These are phyloP conservation scores for Marronus borbonicus DNA, from an alignment of 2,888 invertebrate species.

Conservation along the genomic window DNA sequence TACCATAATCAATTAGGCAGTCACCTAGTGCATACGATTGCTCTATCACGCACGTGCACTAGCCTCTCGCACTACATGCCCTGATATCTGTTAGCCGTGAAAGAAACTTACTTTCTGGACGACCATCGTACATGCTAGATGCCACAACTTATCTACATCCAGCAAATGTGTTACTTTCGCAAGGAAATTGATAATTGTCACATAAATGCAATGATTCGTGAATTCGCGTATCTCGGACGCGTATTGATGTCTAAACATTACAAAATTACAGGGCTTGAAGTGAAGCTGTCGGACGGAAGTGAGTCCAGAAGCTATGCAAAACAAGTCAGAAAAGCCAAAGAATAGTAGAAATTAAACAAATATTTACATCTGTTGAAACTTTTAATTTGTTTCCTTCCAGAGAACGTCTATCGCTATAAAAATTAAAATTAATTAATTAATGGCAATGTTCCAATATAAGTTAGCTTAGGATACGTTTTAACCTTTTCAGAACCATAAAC, in stretches of 20 bases:
- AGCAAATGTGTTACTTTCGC: no score
- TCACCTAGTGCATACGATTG: neutral
- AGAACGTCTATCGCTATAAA: neutral
- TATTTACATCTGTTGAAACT: conserved; percentile 11
- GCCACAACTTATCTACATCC: neutral
- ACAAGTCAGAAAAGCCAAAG: no score
- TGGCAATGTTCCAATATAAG: neutral
- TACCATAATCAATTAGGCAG: neutral
- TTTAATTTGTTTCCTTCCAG: conserved; percentile 1
- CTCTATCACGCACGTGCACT: neutral
- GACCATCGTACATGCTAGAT: neutral
- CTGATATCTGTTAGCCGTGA: neutral
- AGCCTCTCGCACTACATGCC: no score
- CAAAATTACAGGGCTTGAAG: neutral
- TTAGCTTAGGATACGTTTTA: neutral
- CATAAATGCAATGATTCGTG: no score
- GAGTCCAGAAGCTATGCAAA: neutral
- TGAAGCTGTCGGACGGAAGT: neutral
- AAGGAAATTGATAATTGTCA: no score
- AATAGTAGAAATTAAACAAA: neutral
- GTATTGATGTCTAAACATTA: neutral
- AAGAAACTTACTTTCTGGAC: neutral
- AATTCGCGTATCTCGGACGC: neutral
- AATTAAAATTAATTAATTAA: neutral
- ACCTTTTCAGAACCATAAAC: conserved; percentile 6